Base-by-base conservation (phyloP, 2,888 invertebrate genomes). In the Pharmacophagus antenor region DNA sequence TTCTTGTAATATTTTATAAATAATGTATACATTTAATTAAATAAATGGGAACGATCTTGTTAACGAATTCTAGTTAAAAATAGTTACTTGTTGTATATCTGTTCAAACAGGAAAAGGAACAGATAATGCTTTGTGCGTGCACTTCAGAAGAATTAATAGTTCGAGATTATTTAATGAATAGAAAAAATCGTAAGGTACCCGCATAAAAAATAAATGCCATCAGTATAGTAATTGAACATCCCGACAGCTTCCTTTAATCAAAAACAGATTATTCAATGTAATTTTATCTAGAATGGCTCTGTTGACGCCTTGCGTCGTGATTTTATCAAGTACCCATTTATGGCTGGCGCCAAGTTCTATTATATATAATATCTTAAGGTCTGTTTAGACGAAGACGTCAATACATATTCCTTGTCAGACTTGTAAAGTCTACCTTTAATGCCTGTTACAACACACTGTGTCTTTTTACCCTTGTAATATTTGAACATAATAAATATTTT, bases 271-370 rank as follows among this genome's bases (percentile, higher is more conserved):
- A 56, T 56, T 61, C 47, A 46, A 61, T 27, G 27, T 79, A 76
- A 76, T 79, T 77, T 80, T 74, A 75, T 80, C 80, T 73, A 76
- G 74, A 69, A 62, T 67, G 67, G 64, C 71, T 72, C 70, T 77
- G 76, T 78, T 76, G 79, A 83, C 76, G 80, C 80, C 80, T 77
- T 68, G 70, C 76, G 73, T 73, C 65, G 69, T 70, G 88, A 88
- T 88, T 74, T 72, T 85, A 88, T 88, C 88, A 74, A 72, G 74
- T 71, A 74, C 79, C 76, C 79, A 81, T 67, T 78, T 73, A 73
- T 74, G 66, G 62, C 80, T 80, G 88, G 88, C 88, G 88, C 88
- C 88, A 79, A 68, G 74, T 79, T 77, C 79, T 80, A 83, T 84
- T 81, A 79, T 73, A 69, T 73, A 72, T 79, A 20, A 48, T 57